Conservation (phyloP, 1,140 invertebrate genomes). For the Phthorimaea operculella region DNA sequence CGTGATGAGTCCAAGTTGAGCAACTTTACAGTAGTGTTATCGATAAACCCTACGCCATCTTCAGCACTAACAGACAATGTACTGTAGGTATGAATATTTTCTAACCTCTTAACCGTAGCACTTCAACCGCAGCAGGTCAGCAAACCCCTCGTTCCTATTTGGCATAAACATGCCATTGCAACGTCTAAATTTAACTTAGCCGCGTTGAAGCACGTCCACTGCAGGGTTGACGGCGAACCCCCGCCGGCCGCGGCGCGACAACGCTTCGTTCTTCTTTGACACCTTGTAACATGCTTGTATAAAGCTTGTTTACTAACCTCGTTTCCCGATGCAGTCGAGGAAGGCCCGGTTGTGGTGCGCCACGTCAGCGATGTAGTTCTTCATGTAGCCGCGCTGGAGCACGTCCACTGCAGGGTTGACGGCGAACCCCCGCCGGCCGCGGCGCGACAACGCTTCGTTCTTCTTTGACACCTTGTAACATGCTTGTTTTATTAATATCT, state of each 20-base stretch:
- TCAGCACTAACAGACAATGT: no score
- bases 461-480: constrained; percentile 37
- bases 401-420: constrained; percentile 65
- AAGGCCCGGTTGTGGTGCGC: constrained; percentile 66
- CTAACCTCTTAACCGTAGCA: no score
- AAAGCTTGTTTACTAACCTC: constrained; percentile 54
- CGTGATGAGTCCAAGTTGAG: constrained; percentile 72
- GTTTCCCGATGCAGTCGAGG: constrained; percentile 69
- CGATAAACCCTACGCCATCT: no score
- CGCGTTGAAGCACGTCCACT: constrained; percentile 73
- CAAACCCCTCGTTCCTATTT: constrained; percentile 28
- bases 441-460: constrained; percentile 19
- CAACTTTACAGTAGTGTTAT: no score
- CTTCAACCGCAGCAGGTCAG: constrained; percentile 59
- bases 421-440: constrained; percentile 36
- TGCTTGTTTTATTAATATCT: no score
- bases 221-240: constrained; percentile 48
- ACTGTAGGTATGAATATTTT: no score
- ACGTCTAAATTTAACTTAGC: no score
- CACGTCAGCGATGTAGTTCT: constrained; percentile 69
- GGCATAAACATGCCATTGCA: constrained; percentile 46
- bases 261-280: constrained; percentile 20
- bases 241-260: constrained; percentile 25
- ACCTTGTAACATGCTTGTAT: constrained; percentile 46
- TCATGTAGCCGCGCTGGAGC: constrained; percentile 75